phyloP scores from a whole-genome alignment of 2,113 vertebrate species.

The Rhegmatorhina hoffmannsi region DNA sequence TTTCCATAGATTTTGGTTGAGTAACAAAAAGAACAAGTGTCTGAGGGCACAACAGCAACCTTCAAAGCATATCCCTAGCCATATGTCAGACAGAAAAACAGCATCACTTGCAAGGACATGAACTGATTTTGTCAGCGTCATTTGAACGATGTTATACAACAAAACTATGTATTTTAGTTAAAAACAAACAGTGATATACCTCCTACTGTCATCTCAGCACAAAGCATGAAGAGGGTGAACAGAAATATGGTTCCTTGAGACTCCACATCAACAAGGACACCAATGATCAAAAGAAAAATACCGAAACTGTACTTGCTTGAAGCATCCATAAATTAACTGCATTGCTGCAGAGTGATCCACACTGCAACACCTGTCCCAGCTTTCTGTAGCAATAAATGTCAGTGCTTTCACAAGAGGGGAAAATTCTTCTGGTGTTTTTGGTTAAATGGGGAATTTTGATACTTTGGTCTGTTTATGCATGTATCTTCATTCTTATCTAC shows the following conservation, averaged over 20 bases:
- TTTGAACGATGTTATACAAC: fast-evolving
- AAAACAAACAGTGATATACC: not conserved
- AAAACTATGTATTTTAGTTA: not conserved
- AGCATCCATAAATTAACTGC: not conserved
- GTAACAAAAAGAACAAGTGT: not conserved
- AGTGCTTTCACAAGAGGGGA: not conserved
- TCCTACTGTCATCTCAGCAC: not conserved
- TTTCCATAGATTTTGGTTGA: not conserved
- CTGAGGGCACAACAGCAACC: not conserved
- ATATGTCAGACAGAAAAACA: not conserved
- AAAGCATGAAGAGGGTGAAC: not conserved
- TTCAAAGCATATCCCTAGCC: not conserved
- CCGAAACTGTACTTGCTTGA: not conserved
- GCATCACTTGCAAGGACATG: not conserved
- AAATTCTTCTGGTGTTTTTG: not conserved
- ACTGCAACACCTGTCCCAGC: not conserved
- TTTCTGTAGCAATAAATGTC: not conserved
- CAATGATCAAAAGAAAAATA: not conserved
- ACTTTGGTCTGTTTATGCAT: not conserved
- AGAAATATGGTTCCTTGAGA: not conserved
- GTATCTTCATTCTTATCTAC: not conserved
- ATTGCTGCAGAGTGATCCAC: not conserved
- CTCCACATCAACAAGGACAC: not conserved
- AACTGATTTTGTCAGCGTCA: not conserved
- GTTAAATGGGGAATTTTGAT: not conserved